phyloP scores from a whole-genome alignment of 2,888 invertebrate species.

The Drosophila tripunctata region DNA sequence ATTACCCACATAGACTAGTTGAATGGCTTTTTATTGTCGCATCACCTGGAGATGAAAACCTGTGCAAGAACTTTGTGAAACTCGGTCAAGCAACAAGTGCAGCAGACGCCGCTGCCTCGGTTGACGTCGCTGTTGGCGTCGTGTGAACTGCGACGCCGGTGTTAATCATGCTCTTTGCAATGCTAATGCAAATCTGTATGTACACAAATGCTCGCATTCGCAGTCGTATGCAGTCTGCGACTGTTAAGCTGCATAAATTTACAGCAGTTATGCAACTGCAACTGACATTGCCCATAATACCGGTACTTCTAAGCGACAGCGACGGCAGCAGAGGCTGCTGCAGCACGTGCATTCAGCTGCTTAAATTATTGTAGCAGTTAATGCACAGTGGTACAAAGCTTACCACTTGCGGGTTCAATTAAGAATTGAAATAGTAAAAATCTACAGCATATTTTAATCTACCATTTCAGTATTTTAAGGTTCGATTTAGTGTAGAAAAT shows the following conservation, averaged over 20 bases:
- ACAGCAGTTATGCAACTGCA: constrained; percentile 66
- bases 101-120: constrained; percentile 27
- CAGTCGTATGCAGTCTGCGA: constrained; percentile 8
- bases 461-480: too few relatives aligned
- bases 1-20: constrained; percentile 25
- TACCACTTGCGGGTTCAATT: too few relatives aligned
- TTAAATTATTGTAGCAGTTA: constrained; percentile 64
- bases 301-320: constrained; percentile 53
- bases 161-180: constrained; percentile 50
- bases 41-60: constrained; percentile 27
- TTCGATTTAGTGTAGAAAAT: too few relatives aligned
- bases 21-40: constrained; percentile 51
- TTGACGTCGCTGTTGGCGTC: constrained; percentile 1
- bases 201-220: too few relatives aligned
- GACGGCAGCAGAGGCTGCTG: constrained; percentile 25
- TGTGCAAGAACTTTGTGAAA: constrained; percentile 57
- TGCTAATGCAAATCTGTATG: constrained; percentile 33
- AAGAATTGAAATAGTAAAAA: too few relatives aligned
- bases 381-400: constrained; percentile 50
- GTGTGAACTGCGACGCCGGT: constrained; percentile 43
- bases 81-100: constrained; percentile 78
- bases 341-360: constrained; percentile 71
- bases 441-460: too few relatives aligned
- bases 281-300: constrained; percentile 55
- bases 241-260: constrained; percentile 67